Evolutionary conservation across 2,797 vertebrate genomes (phyloP), one percentile per base, ranked within the genome.

Genomic region (Siniperca undulata): DNA sequence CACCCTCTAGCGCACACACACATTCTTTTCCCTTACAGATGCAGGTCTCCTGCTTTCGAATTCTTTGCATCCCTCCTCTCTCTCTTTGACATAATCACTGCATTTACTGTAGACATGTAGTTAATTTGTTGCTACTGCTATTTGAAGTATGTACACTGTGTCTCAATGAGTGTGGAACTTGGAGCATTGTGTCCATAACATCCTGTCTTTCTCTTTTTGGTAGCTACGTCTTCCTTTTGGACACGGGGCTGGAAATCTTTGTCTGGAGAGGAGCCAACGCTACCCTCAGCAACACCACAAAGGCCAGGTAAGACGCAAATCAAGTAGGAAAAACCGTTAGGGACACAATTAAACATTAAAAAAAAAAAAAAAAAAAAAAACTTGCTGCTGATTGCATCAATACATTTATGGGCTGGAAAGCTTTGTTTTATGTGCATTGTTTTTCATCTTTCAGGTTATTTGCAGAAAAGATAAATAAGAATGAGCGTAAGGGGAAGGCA

Each of bases 391-490:
- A 27, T 27, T 27, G 27, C 27, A 27, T 27, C 27, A 27, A 27
- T 27, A 27, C 27, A 27, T 27, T 27, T 27, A 27, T 27, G 27
- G 27, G 27, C 27, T 27, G 27, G 27, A 27, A 27, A 27, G 27
- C 27, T 27, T 27, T 1, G 2, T 50, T n/a, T 4, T 9, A 3
- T 11, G 2, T 30, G 4, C n/a, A 0, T 53, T 40, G 6, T 74
- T 82, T 66, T 73, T 12, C 20, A 1, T 83, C 36, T 22, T 38
- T 4, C 84, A 99, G 99, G 91, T 95, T 99, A 61, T 99, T 99
- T 70, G 96, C 97, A 0, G 99, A 99, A 92, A 99, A 99, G 94
- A 99, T 99, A 66, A 99, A 98, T 90, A 99, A 99, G 92, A 99
- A 99, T 0, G 98, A 99, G 86, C 94, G 99, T 19, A 99, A 99